Evolutionary conservation across 2,888 invertebrate species (phyloP), one percentile per base, ranked within the genome.

Genomic region (Yponomeuta plumbellus): DNA sequence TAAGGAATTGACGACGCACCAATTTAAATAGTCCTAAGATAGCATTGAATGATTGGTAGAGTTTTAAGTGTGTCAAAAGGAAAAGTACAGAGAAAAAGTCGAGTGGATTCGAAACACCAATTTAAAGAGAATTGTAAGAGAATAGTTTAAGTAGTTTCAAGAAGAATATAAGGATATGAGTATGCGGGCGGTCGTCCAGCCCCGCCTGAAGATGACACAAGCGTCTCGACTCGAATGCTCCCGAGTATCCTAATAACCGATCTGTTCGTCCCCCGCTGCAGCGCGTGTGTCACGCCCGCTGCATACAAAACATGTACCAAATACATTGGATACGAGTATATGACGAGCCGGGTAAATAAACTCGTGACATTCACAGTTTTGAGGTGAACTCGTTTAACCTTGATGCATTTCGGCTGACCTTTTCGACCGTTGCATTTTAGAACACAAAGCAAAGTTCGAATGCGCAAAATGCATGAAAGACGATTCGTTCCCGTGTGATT

Each of bases 401-500:
- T 71, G 68, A 64, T 69, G 69, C 64, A 69, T 70, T 21, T 20
- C n/a, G 26, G 10, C 40, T 23, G 44, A 39, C 61, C 65, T 66
- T 66, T 66, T 34, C n/a, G 65, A 65, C 56, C 65, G 62, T 64
- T 57, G 65, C 57, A 34, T 57, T 57, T 52, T 52, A 17, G 13
- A 17, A 57, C 56, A 26, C 65, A 62, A 67, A 67, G 56, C 65
- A 67, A 67, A 61, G 61, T 64, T 66, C 71, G 70, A 69, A 68
- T 65, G 64, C 58, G 65, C 63, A 63, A 71, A 58, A 68, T 66
- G 69, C 66, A 64, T 66, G 68, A 68, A 67, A 66, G 71, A 70
- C 74, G 73, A 69, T 74, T 74, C 77, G 79, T 88, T 86, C 84
- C 86, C 86, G 79, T 86, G 87, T 83, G 84, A 88, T 83, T 84